Conservation (phyloP, 2,888 invertebrate genomes). For the Bugula neritina region DNA sequence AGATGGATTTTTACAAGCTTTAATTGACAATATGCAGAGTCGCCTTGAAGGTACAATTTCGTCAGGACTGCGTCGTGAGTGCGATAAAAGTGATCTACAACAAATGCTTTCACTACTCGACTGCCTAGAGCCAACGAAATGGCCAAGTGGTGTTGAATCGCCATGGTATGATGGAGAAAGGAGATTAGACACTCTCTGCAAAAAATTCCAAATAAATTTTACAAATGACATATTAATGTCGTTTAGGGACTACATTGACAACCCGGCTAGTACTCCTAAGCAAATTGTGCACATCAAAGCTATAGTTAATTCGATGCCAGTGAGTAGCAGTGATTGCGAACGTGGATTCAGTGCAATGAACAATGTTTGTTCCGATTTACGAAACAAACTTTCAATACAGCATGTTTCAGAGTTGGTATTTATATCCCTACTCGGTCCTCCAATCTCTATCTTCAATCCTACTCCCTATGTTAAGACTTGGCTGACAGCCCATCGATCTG, state of each 20-base stretch:
- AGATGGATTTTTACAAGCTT: neutral
- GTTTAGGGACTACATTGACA: neutral
- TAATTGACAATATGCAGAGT: neutral
- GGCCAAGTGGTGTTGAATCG: neutral
- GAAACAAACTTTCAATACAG: neutral
- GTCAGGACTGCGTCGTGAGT: no score
- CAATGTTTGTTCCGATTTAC: neutral
- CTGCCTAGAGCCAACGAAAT: neutral
- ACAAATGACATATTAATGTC: neutral
- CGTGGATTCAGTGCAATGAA: neutral
- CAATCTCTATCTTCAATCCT: neutral
- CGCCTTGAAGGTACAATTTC: no score
- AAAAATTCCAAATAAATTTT: neutral
- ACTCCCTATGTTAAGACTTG: neutral
- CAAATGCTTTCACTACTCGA: neutral
- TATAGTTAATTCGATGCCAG: neutral
- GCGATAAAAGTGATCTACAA: neutral
- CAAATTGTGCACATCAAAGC: neutral
- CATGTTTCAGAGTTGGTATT: neutral
- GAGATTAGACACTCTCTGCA: neutral
- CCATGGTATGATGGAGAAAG: neutral
- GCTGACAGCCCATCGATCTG: neutral
- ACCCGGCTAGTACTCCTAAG: neutral
- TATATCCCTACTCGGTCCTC: constrained; percentile 3
- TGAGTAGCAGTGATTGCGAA: neutral